Evolutionary conservation across 2,888 invertebrate species (phyloP).

Genomic region (Stenodema calcarata): DNA sequence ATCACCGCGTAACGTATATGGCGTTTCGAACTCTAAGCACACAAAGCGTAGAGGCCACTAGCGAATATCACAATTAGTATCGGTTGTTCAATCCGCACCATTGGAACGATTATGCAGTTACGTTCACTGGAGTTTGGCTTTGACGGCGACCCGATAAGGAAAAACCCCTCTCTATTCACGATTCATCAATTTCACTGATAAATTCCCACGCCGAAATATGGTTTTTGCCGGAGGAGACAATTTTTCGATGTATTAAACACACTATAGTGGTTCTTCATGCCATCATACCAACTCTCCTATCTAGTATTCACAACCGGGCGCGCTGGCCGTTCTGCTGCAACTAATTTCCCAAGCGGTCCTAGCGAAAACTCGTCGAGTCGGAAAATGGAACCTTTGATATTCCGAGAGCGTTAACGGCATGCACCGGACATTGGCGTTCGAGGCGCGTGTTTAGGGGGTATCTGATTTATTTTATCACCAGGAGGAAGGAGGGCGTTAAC

Average conservation of each 20-base stretch:
- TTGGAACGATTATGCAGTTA: neutral
- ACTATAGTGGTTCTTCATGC: neutral
- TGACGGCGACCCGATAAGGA: neutral
- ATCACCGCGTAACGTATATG: too few relatives aligned
- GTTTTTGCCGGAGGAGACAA: neutral
- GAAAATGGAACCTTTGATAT: neutral
- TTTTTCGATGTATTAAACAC: neutral
- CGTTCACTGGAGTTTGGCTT: neutral
- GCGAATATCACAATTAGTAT: too few relatives aligned
- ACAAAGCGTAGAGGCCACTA: too few relatives aligned
- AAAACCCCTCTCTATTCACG: neutral
- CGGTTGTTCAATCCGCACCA: too few relatives aligned
- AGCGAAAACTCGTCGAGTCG: neutral
- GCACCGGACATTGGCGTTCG: neutral
- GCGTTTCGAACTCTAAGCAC: too few relatives aligned
- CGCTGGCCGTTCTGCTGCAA: neutral
- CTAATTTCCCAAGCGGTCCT: neutral
- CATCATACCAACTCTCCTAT: neutral
- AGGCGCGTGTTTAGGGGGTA: neutral
- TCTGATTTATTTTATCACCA: neutral
- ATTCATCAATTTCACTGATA: neutral
- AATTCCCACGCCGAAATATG: neutral
- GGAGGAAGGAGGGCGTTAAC: neutral
- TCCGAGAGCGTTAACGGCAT: neutral
- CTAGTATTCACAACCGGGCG: neutral